These are phyloP conservation scores for Drosophila cracens DNA, from an alignment of 2,888 invertebrate genomes.

Conservation along the genomic window DNA sequence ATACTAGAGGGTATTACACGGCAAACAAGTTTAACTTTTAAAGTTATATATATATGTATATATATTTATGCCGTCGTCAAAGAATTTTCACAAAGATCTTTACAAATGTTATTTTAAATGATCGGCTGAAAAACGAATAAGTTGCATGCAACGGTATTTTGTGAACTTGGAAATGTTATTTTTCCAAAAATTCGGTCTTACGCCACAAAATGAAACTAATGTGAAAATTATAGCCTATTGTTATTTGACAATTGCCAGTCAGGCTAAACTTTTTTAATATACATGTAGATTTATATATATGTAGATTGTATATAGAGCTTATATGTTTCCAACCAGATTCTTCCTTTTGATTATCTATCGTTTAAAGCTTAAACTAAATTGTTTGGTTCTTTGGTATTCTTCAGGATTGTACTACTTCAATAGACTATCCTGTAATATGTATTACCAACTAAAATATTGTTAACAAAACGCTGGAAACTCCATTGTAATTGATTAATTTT, in stretches of 20 bases:
- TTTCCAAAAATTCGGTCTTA: not conserved
- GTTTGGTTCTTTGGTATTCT: conserved; percentile 17
- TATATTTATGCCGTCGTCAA: not conserved
- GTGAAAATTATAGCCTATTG: not conserved
- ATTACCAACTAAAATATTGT: conserved; percentile 21
- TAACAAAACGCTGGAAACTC: conserved; percentile 17
- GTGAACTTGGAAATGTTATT: not conserved
- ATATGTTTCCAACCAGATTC: conserved; percentile 29
- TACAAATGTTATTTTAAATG: not conserved
- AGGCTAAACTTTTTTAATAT: not conserved
- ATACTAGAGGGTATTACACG: not conserved
- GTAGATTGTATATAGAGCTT: conserved; percentile 2
- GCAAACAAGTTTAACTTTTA: not conserved
- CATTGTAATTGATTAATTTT: conserved; percentile 10
- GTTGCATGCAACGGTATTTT: not conserved
- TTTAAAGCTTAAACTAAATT: conserved; percentile 6
- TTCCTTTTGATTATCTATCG: conserved; percentile 20
- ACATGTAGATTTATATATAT: conserved; percentile 1
- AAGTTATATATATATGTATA: not conserved
- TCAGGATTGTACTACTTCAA: conserved; percentile 15
- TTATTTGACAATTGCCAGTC: not conserved
- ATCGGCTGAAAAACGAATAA: not conserved
- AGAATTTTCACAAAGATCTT: not conserved
- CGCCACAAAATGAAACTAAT: not conserved
- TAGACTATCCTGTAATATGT: not conserved